Evolutionary conservation across 1,140 invertebrate genomes (phyloP), one percentile per base, ranked within the genome.

Genomic region (Trichonephila clavata): DNA sequence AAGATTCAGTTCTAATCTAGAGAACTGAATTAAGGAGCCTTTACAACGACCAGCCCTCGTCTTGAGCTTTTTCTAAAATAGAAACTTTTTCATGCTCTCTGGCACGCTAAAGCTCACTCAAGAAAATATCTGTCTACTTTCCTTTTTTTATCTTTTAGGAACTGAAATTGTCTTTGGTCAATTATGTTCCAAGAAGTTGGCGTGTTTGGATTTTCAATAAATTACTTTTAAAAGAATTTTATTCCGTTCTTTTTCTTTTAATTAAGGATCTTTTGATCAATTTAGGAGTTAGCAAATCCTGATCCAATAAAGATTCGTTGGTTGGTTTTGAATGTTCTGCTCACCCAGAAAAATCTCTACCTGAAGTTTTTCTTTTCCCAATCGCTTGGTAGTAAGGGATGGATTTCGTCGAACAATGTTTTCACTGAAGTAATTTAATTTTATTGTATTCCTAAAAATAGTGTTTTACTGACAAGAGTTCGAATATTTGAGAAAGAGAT

Each of bases 41-140:
- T 21, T 57, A 13, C 39, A 24, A 5, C 4, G 21, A 83, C 21
- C 61, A 32, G 32, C 14, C 8, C 13, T 16, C 14, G 3, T 32
- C 13, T 27, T 61, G 13, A 32, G n/a, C 20, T 61, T 39, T 6
- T 83, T 24, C n/a, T 0, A 18, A 4, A 32, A 57, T 0, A 61
- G 27, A 10, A 63, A 50, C 59, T 21, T 86, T 86, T 63, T 86
- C 59, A 24, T 39, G 13, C 13, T 20, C 6, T 61, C 18, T 61
- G 57, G 3, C 59, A 86, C 84, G 59, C 84, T 39, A 86, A 86
- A 21, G 18, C 24, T 86, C 84, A 39, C 84, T 63, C 84, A 86
- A 61, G 27, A 18, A 86, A 21, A 32, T 61, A 32, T 77, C 1
- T 18, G n/a, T 14, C 7, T 32, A 6, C 27, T 77, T 77, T 77